Conservation (phyloP, 1,140 invertebrate species). For the Drosophila grimshawi region DNA sequence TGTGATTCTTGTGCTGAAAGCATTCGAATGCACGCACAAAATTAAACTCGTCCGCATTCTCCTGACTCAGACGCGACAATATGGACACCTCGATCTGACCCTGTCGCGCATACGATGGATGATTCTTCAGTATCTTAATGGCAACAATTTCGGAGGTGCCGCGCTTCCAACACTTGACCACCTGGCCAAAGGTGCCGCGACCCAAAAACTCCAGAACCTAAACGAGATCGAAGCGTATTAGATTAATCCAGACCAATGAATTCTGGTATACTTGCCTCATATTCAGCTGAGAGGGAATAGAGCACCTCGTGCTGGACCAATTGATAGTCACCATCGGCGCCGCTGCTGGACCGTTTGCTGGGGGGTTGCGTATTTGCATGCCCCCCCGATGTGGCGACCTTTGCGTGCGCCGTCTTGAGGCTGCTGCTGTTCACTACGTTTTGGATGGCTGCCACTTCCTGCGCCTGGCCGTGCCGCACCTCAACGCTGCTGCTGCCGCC, state of each 20-base stretch:
- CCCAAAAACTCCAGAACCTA: constrained; percentile 98
- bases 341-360: constrained; percentile 87
- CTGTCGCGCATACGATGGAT: constrained; percentile 99
- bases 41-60: constrained; percentile 99
- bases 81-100: constrained; percentile 99
- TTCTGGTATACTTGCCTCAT: constrained; percentile 87
- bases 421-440: constrained; percentile 57
- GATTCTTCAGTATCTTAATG: constrained; percentile 99
- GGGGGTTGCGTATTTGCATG: constrained; percentile 84
- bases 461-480: constrained; percentile 51
- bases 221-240: no score
- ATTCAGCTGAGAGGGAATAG: constrained; percentile 96
- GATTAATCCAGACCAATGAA: background rate
- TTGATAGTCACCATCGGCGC: constrained; percentile 98
- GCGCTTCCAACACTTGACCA: constrained; percentile 99
- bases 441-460: constrained; percentile 35
- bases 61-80: constrained; percentile 97
- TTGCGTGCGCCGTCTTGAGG: constrained; percentile 84
- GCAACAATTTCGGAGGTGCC: constrained; percentile 99
- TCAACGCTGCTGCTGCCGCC: constrained; percentile 36
- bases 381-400: constrained; percentile 84
- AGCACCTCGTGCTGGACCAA: constrained; percentile 99
- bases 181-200: constrained; percentile 99
- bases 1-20: constrained; percentile 99
- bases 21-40: constrained; percentile 99